phyloP scores from a whole-genome alignment of 2,888 invertebrate species.

The Eupithecia insigniata region DNA sequence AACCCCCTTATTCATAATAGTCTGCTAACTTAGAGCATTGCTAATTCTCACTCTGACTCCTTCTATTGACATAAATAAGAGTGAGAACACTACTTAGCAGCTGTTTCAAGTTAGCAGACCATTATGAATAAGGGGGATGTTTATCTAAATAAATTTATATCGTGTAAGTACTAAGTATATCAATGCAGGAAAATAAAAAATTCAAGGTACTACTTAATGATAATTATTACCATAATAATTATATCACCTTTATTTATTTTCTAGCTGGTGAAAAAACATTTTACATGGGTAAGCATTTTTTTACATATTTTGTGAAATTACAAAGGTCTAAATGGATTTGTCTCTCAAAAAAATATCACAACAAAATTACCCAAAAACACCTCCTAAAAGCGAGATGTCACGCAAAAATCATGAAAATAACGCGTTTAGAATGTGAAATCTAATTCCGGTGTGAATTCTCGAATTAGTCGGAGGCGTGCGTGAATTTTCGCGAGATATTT shows the following conservation, averaged over 20 bases:
- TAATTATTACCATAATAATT: too few relatives aligned
- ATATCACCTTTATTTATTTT: neutral
- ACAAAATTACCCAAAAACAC: slow-evolving; percentile 1
- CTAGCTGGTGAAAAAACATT: neutral
- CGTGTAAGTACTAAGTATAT: too few relatives aligned
- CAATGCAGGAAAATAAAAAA: too few relatives aligned
- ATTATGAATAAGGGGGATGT: too few relatives aligned
- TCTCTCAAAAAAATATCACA: neutral
- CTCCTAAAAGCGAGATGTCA: neutral
- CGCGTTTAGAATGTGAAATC: slow-evolving; percentile 24
- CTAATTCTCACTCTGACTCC: too few relatives aligned
- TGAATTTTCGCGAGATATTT: slow-evolving; percentile 32
- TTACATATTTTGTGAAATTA: neutral
- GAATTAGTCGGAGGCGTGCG: slow-evolving; percentile 29
- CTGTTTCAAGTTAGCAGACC: too few relatives aligned
- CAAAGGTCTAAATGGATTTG: neutral
- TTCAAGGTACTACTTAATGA: too few relatives aligned
- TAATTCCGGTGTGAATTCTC: slow-evolving; percentile 32
- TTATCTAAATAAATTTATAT: too few relatives aligned
- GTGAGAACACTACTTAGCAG: too few relatives aligned
- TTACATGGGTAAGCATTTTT: neutral
- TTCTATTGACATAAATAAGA: too few relatives aligned
- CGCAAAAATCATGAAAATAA: slow-evolving; percentile 11
- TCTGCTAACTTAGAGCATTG: too few relatives aligned
- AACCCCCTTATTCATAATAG: too few relatives aligned